A percentile compares a stretch with the other conserved stretches of the same genome.
Evolutionary conservation across 1,140 invertebrate species (phyloP).

Genomic region (Formica exsecta): DNA sequence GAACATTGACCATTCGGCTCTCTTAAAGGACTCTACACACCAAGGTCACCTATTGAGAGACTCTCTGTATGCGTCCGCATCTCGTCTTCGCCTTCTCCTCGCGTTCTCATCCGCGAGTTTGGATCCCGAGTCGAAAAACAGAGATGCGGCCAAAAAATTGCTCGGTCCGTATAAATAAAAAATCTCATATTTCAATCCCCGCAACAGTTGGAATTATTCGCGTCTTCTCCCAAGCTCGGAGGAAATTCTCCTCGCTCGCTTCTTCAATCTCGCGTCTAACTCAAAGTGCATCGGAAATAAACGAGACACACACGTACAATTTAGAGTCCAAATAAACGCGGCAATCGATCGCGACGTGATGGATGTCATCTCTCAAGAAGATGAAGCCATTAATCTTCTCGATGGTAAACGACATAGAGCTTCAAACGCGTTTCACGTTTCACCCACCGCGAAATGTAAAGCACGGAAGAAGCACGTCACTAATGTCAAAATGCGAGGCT

Average conservation of each 20-base stretch:
- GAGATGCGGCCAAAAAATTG: not conserved
- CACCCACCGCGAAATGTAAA: constrained; percentile 69
- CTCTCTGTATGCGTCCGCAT: constrained; percentile 36
- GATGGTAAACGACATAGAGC: constrained; percentile 30
- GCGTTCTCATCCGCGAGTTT: constrained; percentile 48
- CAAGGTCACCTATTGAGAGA: constrained; percentile 80
- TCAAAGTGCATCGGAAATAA: constrained; percentile 27
- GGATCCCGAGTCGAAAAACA: constrained; percentile 32
- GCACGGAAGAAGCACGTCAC: constrained; percentile 58
- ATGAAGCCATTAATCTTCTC: constrained; percentile 71
- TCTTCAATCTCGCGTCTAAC: not conserved
- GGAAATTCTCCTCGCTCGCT: not conserved
- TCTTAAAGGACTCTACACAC: constrained; percentile 77
- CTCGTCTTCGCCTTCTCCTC: constrained; percentile 46
- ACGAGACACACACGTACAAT: not conserved
- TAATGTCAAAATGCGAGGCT: constrained; percentile 72
- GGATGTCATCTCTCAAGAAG: constrained; percentile 18
- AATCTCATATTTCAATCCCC: too few species aligned
- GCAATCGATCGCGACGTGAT: not conserved
- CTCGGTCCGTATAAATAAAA: too few species aligned
- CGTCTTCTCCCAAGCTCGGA: too few species aligned
- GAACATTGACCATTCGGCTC: constrained; percentile 83
- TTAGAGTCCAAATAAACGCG: constrained; percentile 6
- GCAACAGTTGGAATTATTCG: too few species aligned
- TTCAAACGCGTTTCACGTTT: constrained; percentile 65